A percentile compares a stretch with the other conserved stretches of the same genome.
These are phyloP conservation scores for Drosophila malerkotliana DNA, from an alignment of 1,140 invertebrate species.

Conservation along the genomic window DNA sequence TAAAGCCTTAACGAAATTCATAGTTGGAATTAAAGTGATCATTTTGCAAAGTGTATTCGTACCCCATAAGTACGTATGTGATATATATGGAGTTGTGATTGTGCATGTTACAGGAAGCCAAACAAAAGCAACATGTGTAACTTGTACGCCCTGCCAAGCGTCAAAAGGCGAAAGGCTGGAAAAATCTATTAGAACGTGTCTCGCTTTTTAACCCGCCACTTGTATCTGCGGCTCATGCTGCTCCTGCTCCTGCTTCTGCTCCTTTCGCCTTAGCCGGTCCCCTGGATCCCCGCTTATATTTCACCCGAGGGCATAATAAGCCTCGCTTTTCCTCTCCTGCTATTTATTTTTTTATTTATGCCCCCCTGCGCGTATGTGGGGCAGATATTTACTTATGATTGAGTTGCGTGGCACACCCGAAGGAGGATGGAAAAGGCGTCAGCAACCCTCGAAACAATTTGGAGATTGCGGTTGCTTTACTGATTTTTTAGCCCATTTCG, in stretches of 20 bases:
- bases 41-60: background rate
- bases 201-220: conserved; percentile 70
- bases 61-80: too few species aligned
- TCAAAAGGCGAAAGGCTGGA: conserved; percentile 76
- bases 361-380: conserved; percentile 51
- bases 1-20: too few species aligned
- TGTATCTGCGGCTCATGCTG: background rate
- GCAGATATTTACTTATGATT: conserved; percentile 81
- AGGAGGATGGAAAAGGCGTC: conserved; percentile 16
- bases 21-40: too few species aligned
- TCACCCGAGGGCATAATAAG: conserved; percentile 79
- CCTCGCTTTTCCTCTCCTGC: conserved; percentile 36
- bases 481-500: conserved; percentile 79
- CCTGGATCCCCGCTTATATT: conserved; percentile 58
- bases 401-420: conserved; percentile 66
- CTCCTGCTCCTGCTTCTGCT: background rate
- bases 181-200: conserved; percentile 81
- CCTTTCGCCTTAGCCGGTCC: conserved; percentile 5
- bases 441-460: conserved; percentile 70
- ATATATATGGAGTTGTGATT: background rate
- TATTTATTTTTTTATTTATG: conserved; percentile 44
- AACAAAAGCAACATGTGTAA: conserved; percentile 81
- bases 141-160: conserved; percentile 65
- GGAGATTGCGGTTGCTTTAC: conserved; percentile 82
- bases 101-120: conserved; percentile 74